phyloP scores from a whole-genome alignment of 1,140 invertebrate species.

The Helicoverpa armigera region DNA sequence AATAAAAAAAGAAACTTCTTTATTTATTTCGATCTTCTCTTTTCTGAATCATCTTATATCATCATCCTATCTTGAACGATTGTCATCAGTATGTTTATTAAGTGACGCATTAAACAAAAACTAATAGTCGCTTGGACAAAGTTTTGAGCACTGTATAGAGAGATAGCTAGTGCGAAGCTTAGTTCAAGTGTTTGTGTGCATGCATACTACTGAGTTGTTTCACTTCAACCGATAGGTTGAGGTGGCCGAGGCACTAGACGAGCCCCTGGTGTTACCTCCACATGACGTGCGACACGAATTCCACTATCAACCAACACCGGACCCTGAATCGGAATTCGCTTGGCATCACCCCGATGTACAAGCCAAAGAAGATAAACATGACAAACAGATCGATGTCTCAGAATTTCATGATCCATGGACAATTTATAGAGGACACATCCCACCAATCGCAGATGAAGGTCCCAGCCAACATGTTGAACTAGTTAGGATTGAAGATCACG shows the following conservation, averaged over 20 bases:
- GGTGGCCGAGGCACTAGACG: slow-evolving; percentile 63
- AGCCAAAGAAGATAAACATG: slow-evolving; percentile 58
- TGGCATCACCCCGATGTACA: slow-evolving; percentile 80
- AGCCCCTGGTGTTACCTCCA: slow-evolving; percentile 61
- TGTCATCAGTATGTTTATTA: slow-evolving; percentile 75
- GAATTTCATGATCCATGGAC: slow-evolving; percentile 89
- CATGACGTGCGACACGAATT: slow-evolving; percentile 60
- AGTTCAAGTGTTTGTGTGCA: slow-evolving; percentile 78
- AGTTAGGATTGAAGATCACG: slow-evolving; percentile 59
- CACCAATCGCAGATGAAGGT: slow-evolving; percentile 55
- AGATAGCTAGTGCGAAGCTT: slow-evolving; percentile 72
- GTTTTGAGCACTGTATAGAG: slow-evolving; percentile 70
- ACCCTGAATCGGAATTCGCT: slow-evolving; percentile 81
- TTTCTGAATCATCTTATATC: slow-evolving; percentile 11
- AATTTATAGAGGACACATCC: slow-evolving; percentile 81
- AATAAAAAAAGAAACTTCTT: neutral
- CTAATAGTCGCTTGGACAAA: slow-evolving; percentile 78
- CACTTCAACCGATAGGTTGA: slow-evolving; percentile 81
- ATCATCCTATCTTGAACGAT: neutral
- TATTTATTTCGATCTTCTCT: slow-evolving; percentile 12
- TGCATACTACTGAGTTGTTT: slow-evolving; percentile 79
- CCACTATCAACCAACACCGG: slow-evolving; percentile 72
- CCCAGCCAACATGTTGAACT: slow-evolving; percentile 46
- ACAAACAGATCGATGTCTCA: slow-evolving; percentile 72
- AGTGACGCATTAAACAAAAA: slow-evolving; percentile 57